Base-by-base conservation (phyloP, 2,113 vertebrate genomes). In the Columbina picui region DNA sequence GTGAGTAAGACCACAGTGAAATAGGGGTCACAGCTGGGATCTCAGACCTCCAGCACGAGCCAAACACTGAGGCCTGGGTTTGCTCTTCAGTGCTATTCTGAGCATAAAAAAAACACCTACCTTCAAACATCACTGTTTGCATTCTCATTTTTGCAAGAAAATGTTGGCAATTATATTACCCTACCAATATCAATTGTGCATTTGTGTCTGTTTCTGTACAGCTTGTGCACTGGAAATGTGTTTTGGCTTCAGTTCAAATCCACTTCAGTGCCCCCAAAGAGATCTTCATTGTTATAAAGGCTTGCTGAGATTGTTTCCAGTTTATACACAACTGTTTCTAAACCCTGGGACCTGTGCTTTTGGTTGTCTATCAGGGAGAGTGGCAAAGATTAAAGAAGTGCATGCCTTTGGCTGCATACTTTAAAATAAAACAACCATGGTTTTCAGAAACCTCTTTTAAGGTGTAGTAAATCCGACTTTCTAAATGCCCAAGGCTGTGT, bases 211-310 rank as follows among this genome's bases (percentile, higher is more conserved):
- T 89, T 90, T 88, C 84, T 95, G 70, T 87, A 90, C 75, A 92
- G 90, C 77, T 94, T 92, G 93, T 81, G 96, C 93, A 64, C 86
- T 96, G 87, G 74, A 97, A 97, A 96, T 96, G 93, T 93, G 85
- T 97, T 94, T 96, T 97, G 96, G 96, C 93, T 97, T 91, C 70
- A 87, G 78, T 94, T 98, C 97, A 97, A 97, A 97, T 93, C 90
- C 90, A 97, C 86, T 87, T 96, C 94, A 90, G 94, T 95, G 93
- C 94, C 93, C 93, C 95, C 94, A 97, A 97, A 97, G 93, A 97
- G 94, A 83, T 93, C 85, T 96, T 94, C 93, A 88, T 96, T 97
- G 95, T 95, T 97, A 75, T 93, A 97, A 97, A 97, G 86, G 39
- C 89, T 93, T 89, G 75, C 94, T 87, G 84, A 97, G 91, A 95